Conservation (phyloP, 2,888 invertebrate species). For the Drosophila flavopinicola region DNA sequence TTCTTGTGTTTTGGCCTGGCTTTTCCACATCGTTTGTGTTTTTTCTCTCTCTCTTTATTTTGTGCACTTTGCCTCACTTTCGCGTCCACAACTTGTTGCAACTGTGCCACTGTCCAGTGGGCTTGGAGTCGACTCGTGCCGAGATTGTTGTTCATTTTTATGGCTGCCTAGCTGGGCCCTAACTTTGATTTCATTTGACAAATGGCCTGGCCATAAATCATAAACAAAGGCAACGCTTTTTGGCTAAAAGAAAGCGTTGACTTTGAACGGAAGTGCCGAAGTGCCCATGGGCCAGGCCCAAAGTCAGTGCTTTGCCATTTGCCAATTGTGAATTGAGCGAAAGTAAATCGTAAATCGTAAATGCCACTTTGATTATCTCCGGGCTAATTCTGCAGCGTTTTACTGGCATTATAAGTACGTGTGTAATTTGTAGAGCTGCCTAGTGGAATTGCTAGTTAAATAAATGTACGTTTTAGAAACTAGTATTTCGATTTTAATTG, state of each 20-base stretch:
- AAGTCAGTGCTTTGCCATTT: constrained; percentile 10
- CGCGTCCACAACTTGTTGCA: constrained; percentile 65
- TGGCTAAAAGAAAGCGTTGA: constrained; percentile 68
- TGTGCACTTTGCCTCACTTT: constrained; percentile 58
- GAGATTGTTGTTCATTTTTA: constrained; percentile 39
- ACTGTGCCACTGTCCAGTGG: constrained; percentile 67
- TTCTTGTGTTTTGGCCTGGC: constrained; percentile 53
- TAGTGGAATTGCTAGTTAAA: not conserved
- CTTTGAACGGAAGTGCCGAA: constrained; percentile 63
- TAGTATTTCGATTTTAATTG: too few species aligned
- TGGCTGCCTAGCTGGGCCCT: constrained; percentile 53
- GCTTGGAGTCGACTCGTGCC: constrained; percentile 2
- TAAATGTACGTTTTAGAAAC: too few species aligned
- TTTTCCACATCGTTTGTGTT: constrained; percentile 43
- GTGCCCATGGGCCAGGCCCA: constrained; percentile 38
- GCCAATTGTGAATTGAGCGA: constrained; percentile 53
- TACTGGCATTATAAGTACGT: not conserved
- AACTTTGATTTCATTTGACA: constrained; percentile 65
- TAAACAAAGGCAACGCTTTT: constrained; percentile 43
- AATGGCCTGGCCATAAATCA: constrained; percentile 60
- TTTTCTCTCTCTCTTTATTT: constrained; percentile 12
- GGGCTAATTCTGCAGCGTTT: not conserved
- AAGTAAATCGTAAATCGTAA: constrained; percentile 46
- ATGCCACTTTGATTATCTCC: not conserved
- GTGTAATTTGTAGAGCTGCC: not conserved